Base-by-base conservation (phyloP, 2,797 vertebrate genomes). In the Pitangus sulphuratus region DNA sequence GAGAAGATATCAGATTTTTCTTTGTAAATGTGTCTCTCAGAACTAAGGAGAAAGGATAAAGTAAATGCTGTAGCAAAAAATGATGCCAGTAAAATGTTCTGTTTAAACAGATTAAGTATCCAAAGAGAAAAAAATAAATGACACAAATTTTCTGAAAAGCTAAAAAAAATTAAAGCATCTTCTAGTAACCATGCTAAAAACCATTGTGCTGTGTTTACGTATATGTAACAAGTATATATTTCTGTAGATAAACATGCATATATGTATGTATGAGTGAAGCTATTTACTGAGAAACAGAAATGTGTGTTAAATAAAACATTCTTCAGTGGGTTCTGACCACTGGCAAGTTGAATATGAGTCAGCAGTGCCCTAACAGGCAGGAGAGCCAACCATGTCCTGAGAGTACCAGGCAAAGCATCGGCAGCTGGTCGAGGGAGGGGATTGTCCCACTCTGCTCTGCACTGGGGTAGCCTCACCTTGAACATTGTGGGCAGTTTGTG, bases 241-340 rank as follows among this genome's bases (percentile, higher is more conserved):
- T 56, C 3, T 53, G 17, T 9, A 39, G 14, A 7, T 31, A 68
- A 8, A 33, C 6, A 22, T 22, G 8, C 22, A 31, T 15, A 7
- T 31, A 39, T 30, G 3, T 7, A 47, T 33, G 22, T 24, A 61
- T 21, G 7, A 50, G 17, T 17, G 26, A 57, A 57, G 2, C 5
- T 33, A 45, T 54, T 74, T 58, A 7, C 3, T 57, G 8, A 77
- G 25, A 53, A 77, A 65, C 1, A 83, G 22, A 88, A 90, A 74
- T 50, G 2, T n/a, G 7, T 35, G 9, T 47, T 80, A 42, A 68
- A 86, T 30, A 37, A 88, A 77, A 61, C 22, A 22, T 11, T 33
- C 2, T 65, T 77, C 7, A 0, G 0, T 24, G 45, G 69, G 1
- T 22, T 42, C 30, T 62, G 30, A 14, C 19, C 19, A 6, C 16